phyloP scores from a whole-genome alignment of 2,888 invertebrate species.

The Diarsia rubi region DNA sequence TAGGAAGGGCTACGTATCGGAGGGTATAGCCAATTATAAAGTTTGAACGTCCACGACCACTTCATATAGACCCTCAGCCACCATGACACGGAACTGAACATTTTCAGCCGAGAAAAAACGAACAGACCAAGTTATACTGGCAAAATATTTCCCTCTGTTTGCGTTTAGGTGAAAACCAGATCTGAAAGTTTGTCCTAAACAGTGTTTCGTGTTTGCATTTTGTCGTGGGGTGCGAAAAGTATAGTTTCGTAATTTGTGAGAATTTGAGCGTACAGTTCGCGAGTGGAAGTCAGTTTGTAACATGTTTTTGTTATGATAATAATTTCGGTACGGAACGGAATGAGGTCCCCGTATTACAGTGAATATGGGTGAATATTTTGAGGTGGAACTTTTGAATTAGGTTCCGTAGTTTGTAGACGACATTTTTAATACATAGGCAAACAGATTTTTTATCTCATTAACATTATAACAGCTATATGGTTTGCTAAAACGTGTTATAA shows the following conservation, averaged over 20 bases:
- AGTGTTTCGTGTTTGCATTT: conserved; percentile 74
- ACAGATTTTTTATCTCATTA: not conserved
- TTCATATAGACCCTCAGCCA: conserved; percentile 65
- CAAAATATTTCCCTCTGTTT: conserved; percentile 76
- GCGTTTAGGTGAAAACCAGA: conserved; percentile 84
- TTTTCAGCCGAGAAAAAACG: conserved; percentile 57
- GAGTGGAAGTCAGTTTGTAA: conserved; percentile 65
- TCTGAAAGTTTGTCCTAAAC: conserved; percentile 85
- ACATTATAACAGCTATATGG: too few species aligned
- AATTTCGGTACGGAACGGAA: conserved; percentile 47
- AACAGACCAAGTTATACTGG: conserved; percentile 70
- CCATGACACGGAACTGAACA: conserved; percentile 31
- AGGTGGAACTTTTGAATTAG: conserved; percentile 35
- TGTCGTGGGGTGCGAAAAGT: conserved; percentile 74
- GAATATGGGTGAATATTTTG: conserved; percentile 44
- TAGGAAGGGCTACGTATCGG: conserved; percentile 80
- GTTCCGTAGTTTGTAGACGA: conserved; percentile 7
- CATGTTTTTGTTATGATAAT: conserved; percentile 68
- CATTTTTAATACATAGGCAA: conserved; percentile 11
- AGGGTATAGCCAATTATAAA: conserved; percentile 89
- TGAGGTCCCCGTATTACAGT: conserved; percentile 47
- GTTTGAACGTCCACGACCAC: conserved; percentile 79
- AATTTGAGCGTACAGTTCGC: conserved; percentile 61
- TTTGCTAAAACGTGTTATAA: too few species aligned
- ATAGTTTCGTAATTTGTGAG: conserved; percentile 72